These are phyloP conservation scores for Ctenoplectra terminalis DNA, from an alignment of 1,140 invertebrate species.

Conservation along the genomic window DNA sequence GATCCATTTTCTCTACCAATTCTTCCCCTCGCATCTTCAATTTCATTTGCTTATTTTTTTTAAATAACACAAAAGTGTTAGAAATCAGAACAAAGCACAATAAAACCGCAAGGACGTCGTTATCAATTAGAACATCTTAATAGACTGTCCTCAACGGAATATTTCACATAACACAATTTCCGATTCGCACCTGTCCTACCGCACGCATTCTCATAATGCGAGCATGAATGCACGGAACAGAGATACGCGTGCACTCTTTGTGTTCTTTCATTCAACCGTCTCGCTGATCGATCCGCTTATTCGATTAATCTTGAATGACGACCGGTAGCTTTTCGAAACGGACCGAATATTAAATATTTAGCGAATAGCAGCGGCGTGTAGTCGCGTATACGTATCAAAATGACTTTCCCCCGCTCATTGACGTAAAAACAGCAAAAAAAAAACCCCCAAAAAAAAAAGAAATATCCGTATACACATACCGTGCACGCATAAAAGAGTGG, in stretches of 20 bases:
- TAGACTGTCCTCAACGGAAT: background rate
- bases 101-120: background rate
- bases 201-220: conserved; percentile 34
- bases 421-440: background rate
- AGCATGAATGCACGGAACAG: background rate
- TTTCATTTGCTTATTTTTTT: too few relatives aligned
- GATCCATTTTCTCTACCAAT: too few relatives aligned
- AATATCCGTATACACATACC: background rate
- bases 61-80: conserved; percentile 9
- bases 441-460: too few relatives aligned
- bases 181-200: background rate
- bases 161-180: background rate
- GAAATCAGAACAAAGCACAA: conserved; percentile 3
- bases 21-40: too few relatives aligned
- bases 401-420: background rate
- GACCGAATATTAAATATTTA: conserved; percentile 54
- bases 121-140: conserved; percentile 45
- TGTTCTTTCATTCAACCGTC: background rate
- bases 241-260: conserved; percentile 33
- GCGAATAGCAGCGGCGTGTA: background rate
- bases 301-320: conserved; percentile 49
- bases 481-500: background rate
- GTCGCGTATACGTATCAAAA: background rate
- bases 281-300: conserved; percentile 27
- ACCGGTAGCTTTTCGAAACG: conserved; percentile 24